phyloP scores from a whole-genome alignment of 2,113 vertebrate genomes.

The Gallinago undulata region DNA sequence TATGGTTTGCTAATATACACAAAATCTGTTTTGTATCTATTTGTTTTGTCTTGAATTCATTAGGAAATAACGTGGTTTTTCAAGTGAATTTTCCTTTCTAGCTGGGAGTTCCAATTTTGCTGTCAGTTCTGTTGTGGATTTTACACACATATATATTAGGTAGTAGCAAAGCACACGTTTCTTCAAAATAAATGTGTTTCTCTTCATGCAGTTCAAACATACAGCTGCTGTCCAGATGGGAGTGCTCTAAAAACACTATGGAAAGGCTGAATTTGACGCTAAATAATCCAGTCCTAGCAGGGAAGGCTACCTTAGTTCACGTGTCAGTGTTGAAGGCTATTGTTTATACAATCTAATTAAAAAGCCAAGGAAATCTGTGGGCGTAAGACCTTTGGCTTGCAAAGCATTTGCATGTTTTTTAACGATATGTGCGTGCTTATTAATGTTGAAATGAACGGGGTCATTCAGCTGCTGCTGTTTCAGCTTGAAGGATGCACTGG shows the following conservation, averaged over 20 bases:
- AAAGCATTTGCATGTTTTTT: neutral
- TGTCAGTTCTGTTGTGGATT: neutral
- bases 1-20: constrained; percentile 4
- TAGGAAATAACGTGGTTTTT: neutral
- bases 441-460: neutral
- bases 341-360: neutral
- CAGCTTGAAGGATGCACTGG: neutral
- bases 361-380: neutral
- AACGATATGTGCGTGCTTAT: neutral
- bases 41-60: constrained; percentile 43
- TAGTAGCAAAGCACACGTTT: neutral
- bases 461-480: neutral
- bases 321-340: neutral
- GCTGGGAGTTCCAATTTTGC: neutral
- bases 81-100: neutral
- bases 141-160: neutral
- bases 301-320: neutral
- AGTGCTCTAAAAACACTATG: neutral
- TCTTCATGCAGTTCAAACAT: neutral
- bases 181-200: neutral
- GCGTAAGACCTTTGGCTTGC: neutral
- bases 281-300: neutral
- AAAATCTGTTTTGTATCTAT: constrained; percentile 22
- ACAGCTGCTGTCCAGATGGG: neutral
- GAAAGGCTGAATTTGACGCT: neutral